These are phyloP conservation scores for Gryllus bimaculatus DNA, from an alignment of 1,140 invertebrate species.

Conservation along the genomic window DNA sequence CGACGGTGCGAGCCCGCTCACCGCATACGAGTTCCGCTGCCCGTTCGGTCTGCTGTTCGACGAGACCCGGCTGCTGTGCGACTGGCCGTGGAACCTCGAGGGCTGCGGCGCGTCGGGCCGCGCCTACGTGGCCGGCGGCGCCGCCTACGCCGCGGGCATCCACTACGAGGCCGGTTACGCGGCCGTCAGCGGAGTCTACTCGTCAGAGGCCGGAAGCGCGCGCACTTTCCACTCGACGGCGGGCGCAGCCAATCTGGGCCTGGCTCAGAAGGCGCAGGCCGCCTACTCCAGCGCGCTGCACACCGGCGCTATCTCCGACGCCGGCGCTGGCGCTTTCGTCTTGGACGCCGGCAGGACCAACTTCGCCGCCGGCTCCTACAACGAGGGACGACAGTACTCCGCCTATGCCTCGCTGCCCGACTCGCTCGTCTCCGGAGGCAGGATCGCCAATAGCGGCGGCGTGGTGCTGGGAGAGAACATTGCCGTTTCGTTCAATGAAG, in stretches of 20 bases:
- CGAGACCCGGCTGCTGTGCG: slow-evolving; percentile 57
- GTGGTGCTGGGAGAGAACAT: slow-evolving; percentile 22
- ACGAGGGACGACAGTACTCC: slow-evolving; percentile 26
- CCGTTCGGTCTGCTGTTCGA: slow-evolving; percentile 75
- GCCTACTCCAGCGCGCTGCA: background rate
- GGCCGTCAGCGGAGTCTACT: slow-evolving; percentile 16
- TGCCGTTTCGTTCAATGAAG: background rate
- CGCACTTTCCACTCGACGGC: background rate
- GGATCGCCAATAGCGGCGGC: slow-evolving; percentile 16
- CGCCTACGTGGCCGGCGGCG: background rate
- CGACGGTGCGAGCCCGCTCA: slow-evolving; percentile 40
- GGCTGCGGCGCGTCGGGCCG: slow-evolving; percentile 40
- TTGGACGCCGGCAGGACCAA: background rate
- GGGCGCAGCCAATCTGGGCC: background rate
- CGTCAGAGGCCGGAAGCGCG: background rate
- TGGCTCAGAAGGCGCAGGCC: background rate
- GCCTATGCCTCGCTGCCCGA: slow-evolving; percentile 24
- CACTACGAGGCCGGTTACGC: slow-evolving; percentile 1
- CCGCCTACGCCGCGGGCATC: background rate
- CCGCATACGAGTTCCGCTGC: slow-evolving; percentile 73
- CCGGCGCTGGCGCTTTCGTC: background rate
- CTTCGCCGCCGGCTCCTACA: slow-evolving; percentile 23
- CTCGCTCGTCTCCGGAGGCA: slow-evolving; percentile 26
- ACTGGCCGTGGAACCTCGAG: slow-evolving; percentile 73
- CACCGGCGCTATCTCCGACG: background rate